Evolutionary conservation across 2,888 invertebrate species (phyloP), one percentile per base, ranked within the genome.

Genomic region (Drosophila pegasa): DNA sequence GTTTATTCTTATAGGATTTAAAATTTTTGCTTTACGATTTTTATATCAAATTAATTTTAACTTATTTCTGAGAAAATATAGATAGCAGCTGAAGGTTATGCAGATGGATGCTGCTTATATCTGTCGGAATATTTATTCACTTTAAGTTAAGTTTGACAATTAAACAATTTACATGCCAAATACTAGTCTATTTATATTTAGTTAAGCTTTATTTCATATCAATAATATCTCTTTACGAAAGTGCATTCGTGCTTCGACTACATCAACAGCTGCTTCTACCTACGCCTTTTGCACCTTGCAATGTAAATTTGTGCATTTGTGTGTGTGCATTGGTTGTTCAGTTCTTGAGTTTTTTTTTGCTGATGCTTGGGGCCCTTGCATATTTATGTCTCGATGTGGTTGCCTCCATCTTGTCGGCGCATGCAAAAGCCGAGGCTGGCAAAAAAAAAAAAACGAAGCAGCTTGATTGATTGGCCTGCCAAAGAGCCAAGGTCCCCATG

Each of bases 401-500:
- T 61, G 66, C 72, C 82, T 79, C 83, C 86, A 86, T 84, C 88
- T 87, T 71, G 73, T 60, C 75, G 86, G 80, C 64, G 84, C 87
- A 88, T 85, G 88, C 85, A 88, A 89, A 88, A 73, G 87, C 61
- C 50, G 22, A 52, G 10, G 47, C 35, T 33, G 27, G 10, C 18
- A 16, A 5, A 90, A 87, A 88, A 89, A 48, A 27, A 51, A 90
- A 87, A 88, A 90, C 27, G 12, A 29, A 29, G 27, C 27, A 45
- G 89, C 90, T 91, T 90, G 90, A 90, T 91, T 90, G 91, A 91
- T 91, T 90, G 90, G 89, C 85, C 87, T 80, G 87, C 72, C 83
- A 85, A 76, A 41, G 22, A 65, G 25, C 41, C 40, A 50, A 59
- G 72, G 58, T 62, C 47, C 67, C 72, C 64, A 65, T 71, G 75